phyloP scores from a whole-genome alignment of 2,797 vertebrate genomes.

The Loris lydekkerianus region DNA sequence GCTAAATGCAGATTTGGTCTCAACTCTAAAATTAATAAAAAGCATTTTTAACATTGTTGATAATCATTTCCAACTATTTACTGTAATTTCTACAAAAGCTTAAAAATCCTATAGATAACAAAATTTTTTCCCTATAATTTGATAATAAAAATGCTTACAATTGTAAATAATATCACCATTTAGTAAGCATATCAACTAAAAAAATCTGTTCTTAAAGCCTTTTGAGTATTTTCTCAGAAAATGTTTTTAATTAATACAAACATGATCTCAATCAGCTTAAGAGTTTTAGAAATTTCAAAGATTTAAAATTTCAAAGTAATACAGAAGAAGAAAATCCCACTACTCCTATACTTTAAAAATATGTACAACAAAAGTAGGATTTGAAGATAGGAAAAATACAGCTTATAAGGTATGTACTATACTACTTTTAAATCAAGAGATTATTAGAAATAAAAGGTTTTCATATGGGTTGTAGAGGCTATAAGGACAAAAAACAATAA shows the following conservation, averaged over 20 bases:
- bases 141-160: slow-evolving; percentile 42
- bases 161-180: background rate
- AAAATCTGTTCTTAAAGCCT: background rate
- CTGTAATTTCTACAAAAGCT: slow-evolving; percentile 51
- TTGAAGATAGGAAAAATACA: slow-evolving; percentile 3
- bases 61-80: slow-evolving; percentile 54
- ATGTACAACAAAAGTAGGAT: background rate
- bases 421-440: slow-evolving; percentile 48
- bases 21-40: slow-evolving; percentile 53
- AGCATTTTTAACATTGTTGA: slow-evolving; percentile 35
- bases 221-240: slow-evolving; percentile 48
- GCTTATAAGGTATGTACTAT: slow-evolving; percentile 5
- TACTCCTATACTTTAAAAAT: background rate
- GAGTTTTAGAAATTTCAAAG: slow-evolving; percentile 47
- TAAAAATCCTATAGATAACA: slow-evolving; percentile 24
- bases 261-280: slow-evolving; percentile 29
- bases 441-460: slow-evolving; percentile 51
- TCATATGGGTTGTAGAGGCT: slow-evolving; percentile 1
- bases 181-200: background rate
- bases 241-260: slow-evolving; percentile 50
- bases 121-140: background rate
- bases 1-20: slow-evolving; percentile 7
- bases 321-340: background rate
- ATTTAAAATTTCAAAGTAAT: slow-evolving; percentile 34
- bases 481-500: slow-evolving; percentile 24